Conservation (phyloP, 2,113 vertebrate species). For the Dicaeum eximium region DNA sequence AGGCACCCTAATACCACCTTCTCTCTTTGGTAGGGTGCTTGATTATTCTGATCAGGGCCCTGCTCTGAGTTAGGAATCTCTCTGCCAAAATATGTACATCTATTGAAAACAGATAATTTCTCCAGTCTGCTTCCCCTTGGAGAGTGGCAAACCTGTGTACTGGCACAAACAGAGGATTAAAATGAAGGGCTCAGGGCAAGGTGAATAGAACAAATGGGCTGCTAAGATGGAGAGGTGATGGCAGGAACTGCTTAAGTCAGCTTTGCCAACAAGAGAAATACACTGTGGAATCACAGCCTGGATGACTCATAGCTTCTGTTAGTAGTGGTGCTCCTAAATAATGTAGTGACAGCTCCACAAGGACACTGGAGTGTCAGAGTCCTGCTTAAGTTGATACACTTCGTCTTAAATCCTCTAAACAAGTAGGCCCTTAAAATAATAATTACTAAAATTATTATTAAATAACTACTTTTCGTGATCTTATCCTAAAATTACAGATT, state of each 20-base stretch:
- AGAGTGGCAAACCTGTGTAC: background rate
- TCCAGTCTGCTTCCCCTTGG: background rate
- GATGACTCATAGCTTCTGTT: conserved; percentile 53
- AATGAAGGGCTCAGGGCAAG: conserved; percentile 19
- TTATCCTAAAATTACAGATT: background rate
- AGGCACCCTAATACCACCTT: background rate
- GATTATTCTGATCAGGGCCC: background rate
- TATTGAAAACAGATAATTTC: background rate
- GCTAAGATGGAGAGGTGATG: background rate
- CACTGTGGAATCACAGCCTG: conserved; percentile 29
- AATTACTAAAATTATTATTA: background rate
- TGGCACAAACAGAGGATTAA: background rate
- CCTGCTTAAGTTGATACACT: background rate
- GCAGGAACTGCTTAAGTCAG: conserved; percentile 50
- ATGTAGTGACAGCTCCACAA: background rate
- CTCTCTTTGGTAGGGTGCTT: background rate
- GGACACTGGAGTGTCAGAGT: conserved; percentile 7
- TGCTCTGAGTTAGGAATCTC: background rate
- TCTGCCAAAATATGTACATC: background rate
- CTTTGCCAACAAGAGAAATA: conserved; percentile 44
- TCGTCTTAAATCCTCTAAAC: background rate
- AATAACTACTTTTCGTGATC: background rate
- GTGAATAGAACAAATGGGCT: conserved; percentile 17
- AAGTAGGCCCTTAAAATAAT: background rate
- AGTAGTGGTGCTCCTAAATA: conserved; percentile 32